These are phyloP conservation scores for Oasisia sp. DNA, from an alignment of 2,888 invertebrate species.

Conservation along the genomic window DNA sequence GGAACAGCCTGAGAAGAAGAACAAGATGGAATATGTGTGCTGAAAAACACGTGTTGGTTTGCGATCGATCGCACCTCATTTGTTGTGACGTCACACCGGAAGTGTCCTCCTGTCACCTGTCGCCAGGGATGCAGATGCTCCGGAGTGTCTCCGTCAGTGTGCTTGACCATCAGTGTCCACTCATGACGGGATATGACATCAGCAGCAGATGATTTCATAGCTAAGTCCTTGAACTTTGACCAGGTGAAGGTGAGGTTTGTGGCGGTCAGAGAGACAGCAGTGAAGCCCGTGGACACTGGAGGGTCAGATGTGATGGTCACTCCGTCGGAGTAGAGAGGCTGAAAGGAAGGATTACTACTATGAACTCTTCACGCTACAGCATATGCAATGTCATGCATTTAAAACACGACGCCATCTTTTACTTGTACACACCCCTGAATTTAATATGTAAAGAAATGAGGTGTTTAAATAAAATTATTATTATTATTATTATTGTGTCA, in stretches of 20 bases:
- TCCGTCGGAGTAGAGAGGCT: constrained; percentile 17
- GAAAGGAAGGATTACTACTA: background rate
- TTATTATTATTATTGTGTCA: too few species aligned
- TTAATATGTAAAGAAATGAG: too few species aligned
- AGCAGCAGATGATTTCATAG: background rate
- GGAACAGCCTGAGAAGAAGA: too few species aligned
- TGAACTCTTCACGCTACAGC: too few species aligned
- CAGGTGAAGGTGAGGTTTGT: background rate
- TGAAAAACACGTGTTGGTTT: too few species aligned
- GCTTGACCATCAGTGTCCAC: background rate
- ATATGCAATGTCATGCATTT: too few species aligned
- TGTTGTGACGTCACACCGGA: background rate
- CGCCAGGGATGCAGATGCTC: background rate
- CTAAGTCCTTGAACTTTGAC: constrained; percentile 6
- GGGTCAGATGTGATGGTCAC: constrained; percentile 20
- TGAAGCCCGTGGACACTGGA: background rate
- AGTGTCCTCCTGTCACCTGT: background rate
- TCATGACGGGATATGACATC: background rate
- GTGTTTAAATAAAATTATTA: too few species aligned
- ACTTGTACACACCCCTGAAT: too few species aligned
- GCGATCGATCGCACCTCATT: background rate
- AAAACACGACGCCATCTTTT: too few species aligned
- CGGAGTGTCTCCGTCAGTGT: background rate
- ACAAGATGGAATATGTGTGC: too few species aligned
- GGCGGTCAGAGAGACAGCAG: background rate